Evolutionary conservation across 2,113 vertebrate species (phyloP).

Genomic region (Pan paniscus): DNA sequence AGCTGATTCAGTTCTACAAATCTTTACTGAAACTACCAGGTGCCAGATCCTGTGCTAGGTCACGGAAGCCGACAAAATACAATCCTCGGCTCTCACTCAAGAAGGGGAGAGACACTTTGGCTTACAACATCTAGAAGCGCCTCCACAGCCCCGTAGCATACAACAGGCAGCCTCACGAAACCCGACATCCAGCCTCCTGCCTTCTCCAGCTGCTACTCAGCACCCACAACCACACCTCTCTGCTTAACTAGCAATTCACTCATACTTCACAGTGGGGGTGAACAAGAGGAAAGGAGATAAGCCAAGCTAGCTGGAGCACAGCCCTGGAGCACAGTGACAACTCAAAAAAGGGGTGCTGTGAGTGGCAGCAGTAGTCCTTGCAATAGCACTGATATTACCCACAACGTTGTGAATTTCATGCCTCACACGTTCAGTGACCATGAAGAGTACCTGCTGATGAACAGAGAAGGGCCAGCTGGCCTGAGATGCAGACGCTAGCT

Average conservation of each 20-base stretch:
- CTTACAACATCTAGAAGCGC: too few species aligned
- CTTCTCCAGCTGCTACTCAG: background rate
- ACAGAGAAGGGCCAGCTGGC: background rate
- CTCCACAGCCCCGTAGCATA: too few species aligned
- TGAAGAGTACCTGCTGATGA: background rate
- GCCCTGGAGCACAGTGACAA: rapidly evolving
- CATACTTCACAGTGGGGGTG: background rate
- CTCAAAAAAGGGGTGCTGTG: background rate
- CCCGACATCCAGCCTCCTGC: too few species aligned
- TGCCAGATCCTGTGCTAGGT: background rate
- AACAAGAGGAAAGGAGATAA: background rate
- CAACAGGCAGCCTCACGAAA: background rate
- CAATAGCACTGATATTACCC: rapidly evolving
- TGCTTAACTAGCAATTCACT: too few species aligned
- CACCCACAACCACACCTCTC: background rate
- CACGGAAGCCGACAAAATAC: background rate
- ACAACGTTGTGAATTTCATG: too few species aligned
- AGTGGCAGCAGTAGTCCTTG: background rate
- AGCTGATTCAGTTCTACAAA: background rate
- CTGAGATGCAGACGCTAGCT: background rate
- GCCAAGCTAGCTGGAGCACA: background rate
- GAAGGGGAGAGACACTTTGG: background rate
- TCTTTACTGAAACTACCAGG: background rate
- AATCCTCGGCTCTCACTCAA: background rate
- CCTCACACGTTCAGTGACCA: background rate